phyloP scores from a whole-genome alignment of 2,888 invertebrate species.

The Andrena marginata region DNA sequence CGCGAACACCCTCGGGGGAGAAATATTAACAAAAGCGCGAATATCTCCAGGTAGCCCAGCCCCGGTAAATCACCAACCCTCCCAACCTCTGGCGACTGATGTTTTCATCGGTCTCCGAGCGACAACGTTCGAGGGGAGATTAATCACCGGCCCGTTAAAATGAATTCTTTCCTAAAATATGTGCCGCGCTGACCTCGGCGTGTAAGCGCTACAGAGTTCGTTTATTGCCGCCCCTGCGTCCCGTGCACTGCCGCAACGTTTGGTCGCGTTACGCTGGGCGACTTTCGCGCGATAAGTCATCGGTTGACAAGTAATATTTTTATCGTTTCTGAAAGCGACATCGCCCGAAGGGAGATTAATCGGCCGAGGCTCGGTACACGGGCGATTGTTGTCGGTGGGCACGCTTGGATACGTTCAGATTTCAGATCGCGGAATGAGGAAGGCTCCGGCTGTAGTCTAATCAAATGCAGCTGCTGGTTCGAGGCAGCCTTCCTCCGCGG shows the following conservation, averaged over 20 bases:
- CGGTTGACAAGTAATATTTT: constrained; percentile 70
- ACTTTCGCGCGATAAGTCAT: constrained; percentile 66
- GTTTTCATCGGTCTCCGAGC: constrained; percentile 66
- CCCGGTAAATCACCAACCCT: constrained; percentile 58
- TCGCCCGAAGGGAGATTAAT: constrained; percentile 67
- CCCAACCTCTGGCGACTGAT: constrained; percentile 54
- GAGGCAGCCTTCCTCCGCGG: no score
- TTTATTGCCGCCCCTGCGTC: constrained; percentile 38
- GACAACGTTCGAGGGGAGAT: constrained; percentile 67
- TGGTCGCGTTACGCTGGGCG: constrained; percentile 43
- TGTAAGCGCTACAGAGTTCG: constrained; percentile 57
- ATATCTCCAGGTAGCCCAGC: constrained; percentile 15
- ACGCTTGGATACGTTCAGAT: constrained; percentile 16
- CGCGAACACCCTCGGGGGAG: constrained; percentile 17
- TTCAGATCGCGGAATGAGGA: not conserved
- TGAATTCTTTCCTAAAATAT: constrained; percentile 48
- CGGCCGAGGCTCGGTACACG: constrained; percentile 32
- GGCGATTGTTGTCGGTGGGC: constrained; percentile 55
- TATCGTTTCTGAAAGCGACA: constrained; percentile 71
- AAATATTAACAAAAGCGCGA: constrained; percentile 61
- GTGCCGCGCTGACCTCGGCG: not conserved
- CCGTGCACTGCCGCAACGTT: constrained; percentile 2
- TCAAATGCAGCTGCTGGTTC: no score
- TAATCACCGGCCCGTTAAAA: constrained; percentile 61
- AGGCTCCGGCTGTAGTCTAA: not conserved